Percentiles rank a stretch among this genome's conserved stretches.
These are phyloP conservation scores for Drosophila borborema DNA, from an alignment of 2,888 invertebrate genomes.

Conservation along the genomic window DNA sequence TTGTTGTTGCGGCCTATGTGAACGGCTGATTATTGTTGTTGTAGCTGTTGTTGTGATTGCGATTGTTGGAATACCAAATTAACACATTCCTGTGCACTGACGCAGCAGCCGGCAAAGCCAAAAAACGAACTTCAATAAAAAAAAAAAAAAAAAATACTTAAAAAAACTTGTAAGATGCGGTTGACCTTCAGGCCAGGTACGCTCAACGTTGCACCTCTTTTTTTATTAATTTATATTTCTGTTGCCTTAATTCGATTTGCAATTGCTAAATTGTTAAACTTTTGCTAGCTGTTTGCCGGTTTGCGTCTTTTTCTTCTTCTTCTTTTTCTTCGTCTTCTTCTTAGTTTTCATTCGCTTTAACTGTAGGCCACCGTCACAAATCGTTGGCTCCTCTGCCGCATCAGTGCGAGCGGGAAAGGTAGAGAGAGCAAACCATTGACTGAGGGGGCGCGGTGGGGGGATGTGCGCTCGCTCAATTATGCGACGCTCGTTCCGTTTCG, in stretches of 20 bases:
- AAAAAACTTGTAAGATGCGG: slow-evolving; percentile 72
- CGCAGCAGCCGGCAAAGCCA: slow-evolving; percentile 41
- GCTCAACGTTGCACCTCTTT: slow-evolving; percentile 17
- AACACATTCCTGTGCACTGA: slow-evolving; percentile 71
- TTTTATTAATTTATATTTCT: not conserved
- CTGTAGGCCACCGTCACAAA: slow-evolving; percentile 38
- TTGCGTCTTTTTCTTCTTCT: slow-evolving; percentile 4
- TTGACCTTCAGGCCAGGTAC: slow-evolving; percentile 63
- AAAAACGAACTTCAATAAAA: slow-evolving; percentile 42
- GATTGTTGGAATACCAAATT: slow-evolving; percentile 55
- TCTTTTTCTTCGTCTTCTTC: not conserved
- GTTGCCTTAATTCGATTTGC: slow-evolving; percentile 59
- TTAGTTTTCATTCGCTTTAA: not conserved
- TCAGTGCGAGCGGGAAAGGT: not conserved
- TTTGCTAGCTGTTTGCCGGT: slow-evolving; percentile 21
- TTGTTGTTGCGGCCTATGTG: slow-evolving; percentile 9
- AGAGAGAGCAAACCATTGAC: not conserved
- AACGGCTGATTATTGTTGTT: not conserved
- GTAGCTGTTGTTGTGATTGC: slow-evolving; percentile 13
- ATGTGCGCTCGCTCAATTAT: slow-evolving; percentile 24
- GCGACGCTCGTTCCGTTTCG: slow-evolving; percentile 32
- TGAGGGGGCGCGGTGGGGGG: not conserved
- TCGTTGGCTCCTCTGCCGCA: slow-evolving; percentile 12
- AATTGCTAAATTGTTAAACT: slow-evolving; percentile 45
- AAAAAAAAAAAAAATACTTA: slow-evolving; percentile 48